Conservation (phyloP, 1,140 invertebrate species). For the Belonocnema kinseyi region DNA sequence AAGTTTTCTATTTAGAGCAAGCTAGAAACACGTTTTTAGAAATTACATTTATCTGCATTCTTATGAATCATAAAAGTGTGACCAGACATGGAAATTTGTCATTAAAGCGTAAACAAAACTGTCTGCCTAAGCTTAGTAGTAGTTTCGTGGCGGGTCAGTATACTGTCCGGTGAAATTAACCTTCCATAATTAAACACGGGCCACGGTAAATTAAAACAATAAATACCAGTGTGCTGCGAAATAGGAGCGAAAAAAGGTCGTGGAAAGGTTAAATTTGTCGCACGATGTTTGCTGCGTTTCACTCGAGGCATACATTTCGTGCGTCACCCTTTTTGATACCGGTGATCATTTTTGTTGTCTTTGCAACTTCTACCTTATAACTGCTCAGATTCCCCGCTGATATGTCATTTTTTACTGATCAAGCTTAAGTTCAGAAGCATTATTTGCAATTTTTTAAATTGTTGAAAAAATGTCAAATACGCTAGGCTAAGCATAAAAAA, state of each 20-base stretch:
- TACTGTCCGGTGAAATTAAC: slow-evolving; percentile 65
- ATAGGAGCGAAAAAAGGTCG: slow-evolving; percentile 51
- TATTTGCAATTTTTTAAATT: too few species aligned
- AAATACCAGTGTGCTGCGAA: slow-evolving; percentile 58
- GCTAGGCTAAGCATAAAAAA: too few species aligned
- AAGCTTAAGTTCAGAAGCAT: too few species aligned
- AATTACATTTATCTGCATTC: neutral
- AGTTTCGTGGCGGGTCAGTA: slow-evolving; percentile 34
- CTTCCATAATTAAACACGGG: slow-evolving; percentile 70
- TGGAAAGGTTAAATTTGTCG: slow-evolving; percentile 53
- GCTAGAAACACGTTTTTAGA: too few species aligned
- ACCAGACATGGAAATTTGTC: neutral
- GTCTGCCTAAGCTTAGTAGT: slow-evolving; percentile 34
- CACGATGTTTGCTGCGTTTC: slow-evolving; percentile 41
- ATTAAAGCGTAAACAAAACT: slow-evolving; percentile 45
- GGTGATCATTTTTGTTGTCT: neutral
- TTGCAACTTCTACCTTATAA: neutral
- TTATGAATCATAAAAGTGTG: slow-evolving; percentile 12
- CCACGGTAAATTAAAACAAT: slow-evolving; percentile 71
- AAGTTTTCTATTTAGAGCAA: too few species aligned
- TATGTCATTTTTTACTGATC: too few species aligned
- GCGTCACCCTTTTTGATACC: neutral
- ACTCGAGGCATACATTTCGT: slow-evolving; percentile 40
- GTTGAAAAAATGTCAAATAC: too few species aligned
- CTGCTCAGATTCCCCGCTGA: too few species aligned